Conservation (phyloP, 2,113 vertebrate genomes). For the Dolichallabes microphthalmus region DNA sequence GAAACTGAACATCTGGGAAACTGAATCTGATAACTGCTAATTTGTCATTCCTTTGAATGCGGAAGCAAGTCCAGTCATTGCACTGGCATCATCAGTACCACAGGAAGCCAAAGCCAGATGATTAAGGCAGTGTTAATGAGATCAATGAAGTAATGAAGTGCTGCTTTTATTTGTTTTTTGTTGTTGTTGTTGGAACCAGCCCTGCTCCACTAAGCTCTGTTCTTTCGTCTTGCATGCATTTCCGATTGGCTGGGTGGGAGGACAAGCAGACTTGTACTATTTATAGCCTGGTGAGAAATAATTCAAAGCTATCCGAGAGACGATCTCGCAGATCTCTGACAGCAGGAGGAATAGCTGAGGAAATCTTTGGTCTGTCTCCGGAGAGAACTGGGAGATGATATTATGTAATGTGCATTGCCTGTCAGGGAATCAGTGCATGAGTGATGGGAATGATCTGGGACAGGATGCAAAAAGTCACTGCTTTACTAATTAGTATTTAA, state of each 20-base stretch:
- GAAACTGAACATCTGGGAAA: neutral
- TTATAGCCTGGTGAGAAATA: slow-evolving; percentile 60
- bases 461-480: neutral
- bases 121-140: neutral
- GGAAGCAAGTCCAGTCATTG: neutral
- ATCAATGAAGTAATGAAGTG: slow-evolving; percentile 8
- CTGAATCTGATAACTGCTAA: too few species aligned
- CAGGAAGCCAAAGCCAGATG: neutral
- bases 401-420: slow-evolving; percentile 18
- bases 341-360: slow-evolving; percentile 36
- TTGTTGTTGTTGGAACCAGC: neutral
- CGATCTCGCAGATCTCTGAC: slow-evolving; percentile 49
- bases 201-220: slow-evolving; percentile 27
- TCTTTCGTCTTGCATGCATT: slow-evolving; percentile 41
- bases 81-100: neutral
- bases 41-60: neutral
- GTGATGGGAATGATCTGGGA: neutral
- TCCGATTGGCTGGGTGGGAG: slow-evolving; percentile 42
- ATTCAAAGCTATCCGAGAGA: slow-evolving; percentile 58
- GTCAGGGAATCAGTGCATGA: neutral
- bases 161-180: neutral
- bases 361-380: slow-evolving; percentile 40
- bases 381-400: slow-evolving; percentile 36
- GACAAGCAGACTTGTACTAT: slow-evolving; percentile 46
- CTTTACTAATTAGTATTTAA: neutral